Conservation (phyloP, 30 jellyfish, hydroid and myxozoan genomes). For the Hydractinia echinata region DNA sequence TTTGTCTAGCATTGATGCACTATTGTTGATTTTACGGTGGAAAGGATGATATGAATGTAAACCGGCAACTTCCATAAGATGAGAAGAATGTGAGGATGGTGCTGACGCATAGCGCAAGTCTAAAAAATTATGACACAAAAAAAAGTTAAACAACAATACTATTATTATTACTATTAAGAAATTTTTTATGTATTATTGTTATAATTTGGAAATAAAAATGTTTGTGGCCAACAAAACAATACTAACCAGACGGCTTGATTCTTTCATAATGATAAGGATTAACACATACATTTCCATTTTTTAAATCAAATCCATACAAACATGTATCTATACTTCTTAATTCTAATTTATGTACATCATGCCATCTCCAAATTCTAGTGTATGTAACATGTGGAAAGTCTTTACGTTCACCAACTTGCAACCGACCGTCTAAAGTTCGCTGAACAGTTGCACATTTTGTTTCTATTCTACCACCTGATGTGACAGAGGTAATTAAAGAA, state of each 20-base stretch:
- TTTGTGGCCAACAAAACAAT: neutral
- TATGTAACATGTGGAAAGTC: slow-evolving; percentile 97
- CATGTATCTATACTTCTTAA: slow-evolving; percentile 67
- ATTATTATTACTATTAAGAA: too few relatives aligned
- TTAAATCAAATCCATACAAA: slow-evolving; percentile 85
- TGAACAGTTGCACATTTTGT: slow-evolving; percentile 95
- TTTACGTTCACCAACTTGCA: slow-evolving; percentile 96
- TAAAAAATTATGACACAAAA: neutral
- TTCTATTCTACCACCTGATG: slow-evolving; percentile 83
- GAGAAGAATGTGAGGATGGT: slow-evolving; percentile 1
- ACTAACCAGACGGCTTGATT: slow-evolving; percentile 94
- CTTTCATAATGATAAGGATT: slow-evolving; percentile 95
- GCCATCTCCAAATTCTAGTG: slow-evolving; percentile 97
- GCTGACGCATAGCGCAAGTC: neutral
- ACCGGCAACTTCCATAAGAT: neutral
- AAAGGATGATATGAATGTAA: slow-evolving; percentile 8
- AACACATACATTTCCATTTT: slow-evolving; percentile 87
- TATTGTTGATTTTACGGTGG: neutral
- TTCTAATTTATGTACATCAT: slow-evolving; percentile 89
- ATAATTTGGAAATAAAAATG: too few relatives aligned
- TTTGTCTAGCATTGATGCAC: slow-evolving; percentile 3
- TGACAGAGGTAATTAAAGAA: slow-evolving; percentile 81
- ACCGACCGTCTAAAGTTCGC: slow-evolving; percentile 94
- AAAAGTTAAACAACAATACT: too few relatives aligned
- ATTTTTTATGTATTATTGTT: too few relatives aligned